phyloP scores from a whole-genome alignment of 1,140 invertebrate genomes.

The Drosophila pachea region DNA sequence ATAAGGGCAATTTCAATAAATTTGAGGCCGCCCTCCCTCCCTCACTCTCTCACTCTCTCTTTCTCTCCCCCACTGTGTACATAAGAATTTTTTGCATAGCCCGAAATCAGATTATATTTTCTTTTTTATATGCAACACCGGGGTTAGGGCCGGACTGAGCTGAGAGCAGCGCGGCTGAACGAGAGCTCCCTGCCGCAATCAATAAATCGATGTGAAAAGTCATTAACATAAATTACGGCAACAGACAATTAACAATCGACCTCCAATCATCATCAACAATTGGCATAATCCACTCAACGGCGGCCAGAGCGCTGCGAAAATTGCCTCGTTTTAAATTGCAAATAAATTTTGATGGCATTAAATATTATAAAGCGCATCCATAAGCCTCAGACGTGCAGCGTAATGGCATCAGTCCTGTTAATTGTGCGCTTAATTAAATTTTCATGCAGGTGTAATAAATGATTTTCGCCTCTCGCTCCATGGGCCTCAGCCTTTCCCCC shows the following conservation, averaged over 20 bases:
- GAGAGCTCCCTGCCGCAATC: constrained; percentile 42
- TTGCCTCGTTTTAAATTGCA: constrained; percentile 73
- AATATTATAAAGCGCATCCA: constrained; percentile 67
- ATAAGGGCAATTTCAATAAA: constrained; percentile 76
- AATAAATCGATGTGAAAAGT: constrained; percentile 70
- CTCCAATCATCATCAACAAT: constrained; percentile 73
- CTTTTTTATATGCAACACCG: constrained; percentile 15
- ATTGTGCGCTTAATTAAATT: constrained; percentile 76
- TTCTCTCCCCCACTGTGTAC: background rate
- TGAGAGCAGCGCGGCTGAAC: background rate
- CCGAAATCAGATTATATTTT: constrained; percentile 62
- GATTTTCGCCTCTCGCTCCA: constrained; percentile 50
- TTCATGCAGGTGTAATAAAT: constrained; percentile 75
- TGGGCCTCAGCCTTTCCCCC: too few relatives aligned
- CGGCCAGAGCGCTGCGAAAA: constrained; percentile 37
- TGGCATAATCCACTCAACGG: constrained; percentile 70
- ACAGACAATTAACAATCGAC: constrained; percentile 74
- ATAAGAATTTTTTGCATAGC: constrained; percentile 56
- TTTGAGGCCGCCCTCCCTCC: constrained; percentile 31
- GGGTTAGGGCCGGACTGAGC: constrained; percentile 8
- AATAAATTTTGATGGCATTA: constrained; percentile 75
- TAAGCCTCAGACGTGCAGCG: constrained; percentile 17
- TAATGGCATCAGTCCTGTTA: constrained; percentile 48
- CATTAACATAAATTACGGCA: constrained; percentile 70
- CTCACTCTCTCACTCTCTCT: too few relatives aligned